Conservation (phyloP, 2,113 vertebrate species). For the Plectropomus leopardus region DNA sequence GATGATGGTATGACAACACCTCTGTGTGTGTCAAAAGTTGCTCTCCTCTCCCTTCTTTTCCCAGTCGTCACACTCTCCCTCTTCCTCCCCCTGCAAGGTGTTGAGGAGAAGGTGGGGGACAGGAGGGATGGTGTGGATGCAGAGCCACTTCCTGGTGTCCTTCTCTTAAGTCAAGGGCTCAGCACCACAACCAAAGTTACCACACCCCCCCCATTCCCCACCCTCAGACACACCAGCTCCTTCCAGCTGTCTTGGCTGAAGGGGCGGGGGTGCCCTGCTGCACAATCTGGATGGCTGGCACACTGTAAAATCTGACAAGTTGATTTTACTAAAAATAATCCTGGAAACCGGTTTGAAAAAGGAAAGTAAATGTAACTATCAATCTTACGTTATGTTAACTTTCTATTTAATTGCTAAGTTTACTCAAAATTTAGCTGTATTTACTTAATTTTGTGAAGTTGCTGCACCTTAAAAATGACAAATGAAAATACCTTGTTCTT, state of each 20-base stretch:
- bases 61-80: constrained; percentile 34
- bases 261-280: not conserved
- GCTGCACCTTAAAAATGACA: too few relatives aligned
- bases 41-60: constrained; percentile 39
- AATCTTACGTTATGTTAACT: too few relatives aligned
- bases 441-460: too few relatives aligned
- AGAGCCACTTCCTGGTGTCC: constrained; percentile 73
- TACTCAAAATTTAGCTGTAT: too few relatives aligned
- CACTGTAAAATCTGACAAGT: too few relatives aligned
- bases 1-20: constrained; percentile 71
- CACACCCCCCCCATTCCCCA: constrained; percentile 15
- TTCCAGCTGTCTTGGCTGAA: constrained; percentile 51
- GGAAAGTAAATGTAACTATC: too few relatives aligned
- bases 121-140: constrained; percentile 54
- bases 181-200: constrained; percentile 34
- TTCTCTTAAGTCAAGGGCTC: constrained; percentile 76
- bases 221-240: constrained; percentile 25
- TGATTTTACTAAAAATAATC: too few relatives aligned
- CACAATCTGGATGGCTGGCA: constrained; percentile 10
- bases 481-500: too few relatives aligned
- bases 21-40: constrained; percentile 71
- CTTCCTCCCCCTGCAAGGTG: constrained; percentile 23
- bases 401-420: too few relatives aligned
- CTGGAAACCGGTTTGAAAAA: too few relatives aligned
- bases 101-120: constrained; percentile 47